A percentile compares a stretch with the other conserved stretches of the same genome.
Evolutionary conservation across 2,888 invertebrate genomes (phyloP).

Genomic region (Smittia sp.): DNA sequence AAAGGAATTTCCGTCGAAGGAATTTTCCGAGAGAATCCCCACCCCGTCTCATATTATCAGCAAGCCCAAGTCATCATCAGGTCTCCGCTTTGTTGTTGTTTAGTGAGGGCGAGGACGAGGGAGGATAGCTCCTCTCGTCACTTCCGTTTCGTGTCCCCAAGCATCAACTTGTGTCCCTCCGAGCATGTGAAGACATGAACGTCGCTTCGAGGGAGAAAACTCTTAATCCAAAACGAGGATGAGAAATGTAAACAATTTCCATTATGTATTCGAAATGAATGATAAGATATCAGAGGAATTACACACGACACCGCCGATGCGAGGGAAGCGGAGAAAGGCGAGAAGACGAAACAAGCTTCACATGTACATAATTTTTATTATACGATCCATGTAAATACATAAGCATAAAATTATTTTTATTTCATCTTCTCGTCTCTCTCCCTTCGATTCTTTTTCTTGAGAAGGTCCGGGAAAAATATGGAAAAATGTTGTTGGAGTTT

Average conservation of each 20-base stretch:
- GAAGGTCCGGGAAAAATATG: slow-evolving; percentile 44
- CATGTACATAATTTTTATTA: slow-evolving; percentile 41
- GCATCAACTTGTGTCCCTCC: neutral
- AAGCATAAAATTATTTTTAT: slow-evolving; percentile 42
- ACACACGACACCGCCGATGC: neutral
- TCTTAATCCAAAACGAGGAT: no score
- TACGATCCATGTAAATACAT: slow-evolving; percentile 40
- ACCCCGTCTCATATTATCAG: neutral
- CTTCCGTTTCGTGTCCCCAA: neutral
- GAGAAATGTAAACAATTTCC: neutral
- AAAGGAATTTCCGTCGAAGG: neutral
- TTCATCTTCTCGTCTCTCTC: slow-evolving; percentile 37
- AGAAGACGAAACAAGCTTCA: slow-evolving; percentile 12
- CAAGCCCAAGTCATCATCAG: slow-evolving; percentile 7
- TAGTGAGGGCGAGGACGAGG: neutral
- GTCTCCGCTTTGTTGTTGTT: neutral
- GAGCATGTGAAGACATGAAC: neutral
- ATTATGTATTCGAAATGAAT: slow-evolving; percentile 5
- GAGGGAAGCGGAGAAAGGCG: neutral
- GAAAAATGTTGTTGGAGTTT: slow-evolving; percentile 29
- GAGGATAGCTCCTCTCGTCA: neutral
- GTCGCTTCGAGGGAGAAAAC: neutral
- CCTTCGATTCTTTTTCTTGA: slow-evolving; percentile 42
- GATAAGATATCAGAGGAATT: neutral
- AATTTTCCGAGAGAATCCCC: neutral